Conservation (phyloP, 2,113 vertebrate genomes). For the Oophaga pumilio region DNA sequence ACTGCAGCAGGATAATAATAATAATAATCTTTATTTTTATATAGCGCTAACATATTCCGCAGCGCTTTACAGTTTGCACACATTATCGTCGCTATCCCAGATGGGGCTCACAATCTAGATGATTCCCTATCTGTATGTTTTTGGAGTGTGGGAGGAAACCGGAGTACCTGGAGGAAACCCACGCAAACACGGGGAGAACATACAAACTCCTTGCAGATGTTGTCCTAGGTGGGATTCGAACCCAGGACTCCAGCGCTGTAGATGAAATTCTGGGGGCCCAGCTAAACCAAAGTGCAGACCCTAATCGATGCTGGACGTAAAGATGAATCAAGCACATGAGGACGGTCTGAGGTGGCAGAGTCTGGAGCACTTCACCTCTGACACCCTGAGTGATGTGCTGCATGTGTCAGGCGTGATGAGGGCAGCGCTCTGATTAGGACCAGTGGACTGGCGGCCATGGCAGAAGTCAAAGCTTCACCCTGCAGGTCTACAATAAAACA, state of each 20-base stretch:
- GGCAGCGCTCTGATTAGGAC: neutral
- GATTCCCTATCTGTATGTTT: too few species aligned
- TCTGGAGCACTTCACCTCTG: neutral
- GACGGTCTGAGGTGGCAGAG: neutral
- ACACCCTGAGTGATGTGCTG: neutral
- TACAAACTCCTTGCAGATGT: too few species aligned
- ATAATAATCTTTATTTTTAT: too few species aligned
- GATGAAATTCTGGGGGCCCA: neutral
- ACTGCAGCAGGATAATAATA: neutral
- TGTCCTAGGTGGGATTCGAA: too few species aligned
- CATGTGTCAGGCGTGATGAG: neutral
- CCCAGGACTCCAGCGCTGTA: too few species aligned
- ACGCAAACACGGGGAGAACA: too few species aligned
- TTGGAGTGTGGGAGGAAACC: too few species aligned
- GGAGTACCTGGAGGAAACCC: too few species aligned
- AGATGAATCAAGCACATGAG: constrained; percentile 9
- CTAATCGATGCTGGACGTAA: neutral
- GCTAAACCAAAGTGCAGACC: neutral
- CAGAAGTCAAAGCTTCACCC: neutral
- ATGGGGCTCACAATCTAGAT: too few species aligned
- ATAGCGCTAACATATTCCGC: too few species aligned
- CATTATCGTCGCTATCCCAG: too few species aligned
- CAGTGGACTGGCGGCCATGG: neutral
- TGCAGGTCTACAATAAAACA: constrained; percentile 1
- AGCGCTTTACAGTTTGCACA: too few species aligned